A percentile compares a stretch with the other conserved stretches of the same genome.
These are phyloP conservation scores for Tauraco erythrolophus DNA, from an alignment of 2,113 vertebrate genomes.

Conservation along the genomic window DNA sequence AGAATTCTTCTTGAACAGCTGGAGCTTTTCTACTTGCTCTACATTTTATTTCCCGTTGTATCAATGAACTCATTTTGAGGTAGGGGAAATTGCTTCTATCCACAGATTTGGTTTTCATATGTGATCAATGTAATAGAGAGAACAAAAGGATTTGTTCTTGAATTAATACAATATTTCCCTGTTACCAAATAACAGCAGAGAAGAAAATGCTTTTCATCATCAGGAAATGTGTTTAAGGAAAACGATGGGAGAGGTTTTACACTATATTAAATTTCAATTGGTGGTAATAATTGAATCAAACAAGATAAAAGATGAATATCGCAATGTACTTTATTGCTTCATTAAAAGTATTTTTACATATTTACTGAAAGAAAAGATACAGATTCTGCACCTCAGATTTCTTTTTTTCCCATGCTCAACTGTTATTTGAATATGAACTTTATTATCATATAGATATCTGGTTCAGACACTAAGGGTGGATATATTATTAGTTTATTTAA, in stretches of 20 bases:
- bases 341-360: background rate
- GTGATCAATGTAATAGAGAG: constrained; percentile 13
- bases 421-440: background rate
- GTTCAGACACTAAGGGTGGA: background rate
- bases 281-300: constrained; percentile 21
- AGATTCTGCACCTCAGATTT: background rate
- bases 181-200: constrained; percentile 22
- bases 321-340: background rate
- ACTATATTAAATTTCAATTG: constrained; percentile 24
- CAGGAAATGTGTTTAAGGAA: constrained; percentile 22
- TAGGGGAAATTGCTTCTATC: background rate
- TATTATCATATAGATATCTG: constrained; percentile 3
- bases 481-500: background rate
- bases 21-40: constrained; percentile 40
- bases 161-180: constrained; percentile 24
- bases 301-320: background rate
- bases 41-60: constrained; percentile 33
- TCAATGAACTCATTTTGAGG: constrained; percentile 10
- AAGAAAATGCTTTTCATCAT: background rate
- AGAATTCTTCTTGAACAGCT: constrained; percentile 16
- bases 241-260: background rate
- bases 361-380: background rate
- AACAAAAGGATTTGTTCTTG: constrained; percentile 49
- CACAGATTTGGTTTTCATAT: constrained; percentile 25
- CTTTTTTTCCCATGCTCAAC: background rate